These are phyloP conservation scores for Scaptomyza pallida DNA, from an alignment of 1,140 invertebrate species.

Conservation along the genomic window DNA sequence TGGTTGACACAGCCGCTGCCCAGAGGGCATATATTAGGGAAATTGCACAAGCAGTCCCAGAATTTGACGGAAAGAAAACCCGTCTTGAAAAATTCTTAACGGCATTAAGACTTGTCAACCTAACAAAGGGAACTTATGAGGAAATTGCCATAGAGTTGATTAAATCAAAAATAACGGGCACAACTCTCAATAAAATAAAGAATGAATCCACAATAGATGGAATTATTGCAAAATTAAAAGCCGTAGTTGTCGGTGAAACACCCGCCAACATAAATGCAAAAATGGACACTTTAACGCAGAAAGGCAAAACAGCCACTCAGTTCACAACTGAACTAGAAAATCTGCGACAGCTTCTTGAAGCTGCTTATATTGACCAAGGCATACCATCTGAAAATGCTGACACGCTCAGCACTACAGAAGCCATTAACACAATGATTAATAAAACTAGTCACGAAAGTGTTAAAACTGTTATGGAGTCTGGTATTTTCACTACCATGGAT, in stretches of 20 bases:
- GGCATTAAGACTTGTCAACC: constrained; percentile 15
- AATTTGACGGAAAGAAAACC: constrained; percentile 23
- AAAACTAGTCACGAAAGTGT: too few species aligned
- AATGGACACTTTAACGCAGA: constrained; percentile 12
- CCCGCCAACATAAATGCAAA: constrained; percentile 23
- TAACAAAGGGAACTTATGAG: constrained; percentile 17
- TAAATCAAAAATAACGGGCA: not conserved
- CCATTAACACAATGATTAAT: constrained; percentile 10
- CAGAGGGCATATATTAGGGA: constrained; percentile 22
- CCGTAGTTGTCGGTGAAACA: constrained; percentile 25
- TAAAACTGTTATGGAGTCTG: too few species aligned
- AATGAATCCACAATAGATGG: constrained; percentile 14
- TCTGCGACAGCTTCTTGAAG: constrained; percentile 10
- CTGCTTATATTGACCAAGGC: constrained; percentile 13
- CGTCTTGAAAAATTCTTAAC: constrained; percentile 16
- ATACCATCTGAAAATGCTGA: constrained; percentile 14
- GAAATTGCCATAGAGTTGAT: constrained; percentile 20
- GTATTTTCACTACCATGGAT: constrained; percentile 9
- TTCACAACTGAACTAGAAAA: constrained; percentile 15
- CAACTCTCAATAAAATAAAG: constrained; percentile 8
- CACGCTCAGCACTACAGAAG: constrained; percentile 13
- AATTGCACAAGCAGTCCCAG: constrained; percentile 6
- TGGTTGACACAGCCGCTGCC: constrained; percentile 5
- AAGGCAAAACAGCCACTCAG: constrained; percentile 22
- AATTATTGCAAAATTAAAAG: constrained; percentile 16